Conservation (phyloP, 2,113 vertebrate genomes). For the Xiphophorus couchianus region DNA sequence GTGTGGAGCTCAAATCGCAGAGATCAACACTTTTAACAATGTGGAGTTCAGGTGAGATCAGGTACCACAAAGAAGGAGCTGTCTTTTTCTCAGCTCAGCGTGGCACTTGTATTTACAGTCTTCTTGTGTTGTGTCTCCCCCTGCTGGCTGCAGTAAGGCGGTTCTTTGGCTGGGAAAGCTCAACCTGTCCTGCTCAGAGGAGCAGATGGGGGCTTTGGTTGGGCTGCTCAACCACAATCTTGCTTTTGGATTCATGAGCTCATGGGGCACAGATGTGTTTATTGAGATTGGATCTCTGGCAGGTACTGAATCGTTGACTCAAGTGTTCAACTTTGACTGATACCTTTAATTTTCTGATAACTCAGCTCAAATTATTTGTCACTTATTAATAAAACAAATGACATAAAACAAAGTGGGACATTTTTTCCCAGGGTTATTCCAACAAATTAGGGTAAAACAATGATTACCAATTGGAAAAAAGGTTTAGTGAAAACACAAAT, state of each 20-base stretch:
- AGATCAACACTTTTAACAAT: constrained; percentile 75
- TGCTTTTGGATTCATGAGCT: constrained; percentile 78
- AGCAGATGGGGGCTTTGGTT: constrained; percentile 72
- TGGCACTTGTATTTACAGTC: not conserved
- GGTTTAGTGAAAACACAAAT: not conserved
- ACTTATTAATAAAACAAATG: not conserved
- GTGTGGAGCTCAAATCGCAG: constrained; percentile 75
- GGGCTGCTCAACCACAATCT: constrained; percentile 69
- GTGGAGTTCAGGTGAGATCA: constrained; percentile 81
- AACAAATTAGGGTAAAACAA: not conserved
- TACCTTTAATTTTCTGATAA: not conserved
- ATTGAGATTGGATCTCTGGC: constrained; percentile 82
- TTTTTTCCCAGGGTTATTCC: not conserved
- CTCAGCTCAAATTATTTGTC: not conserved
- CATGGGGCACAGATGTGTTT: constrained; percentile 81
- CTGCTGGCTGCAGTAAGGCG: constrained; percentile 76
- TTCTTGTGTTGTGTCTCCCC: constrained; percentile 31
- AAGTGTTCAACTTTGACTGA: not conserved
- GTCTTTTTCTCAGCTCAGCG: not conserved
- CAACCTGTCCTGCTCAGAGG: constrained; percentile 77
- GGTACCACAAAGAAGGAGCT: not conserved
- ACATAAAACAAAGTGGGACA: not conserved
- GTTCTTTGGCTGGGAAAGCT: constrained; percentile 78
- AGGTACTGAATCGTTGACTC: constrained; percentile 60
- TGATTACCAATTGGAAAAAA: not conserved